These are phyloP conservation scores for Ectemnius lituratus DNA, from an alignment of 2,888 invertebrate species.

Conservation along the genomic window DNA sequence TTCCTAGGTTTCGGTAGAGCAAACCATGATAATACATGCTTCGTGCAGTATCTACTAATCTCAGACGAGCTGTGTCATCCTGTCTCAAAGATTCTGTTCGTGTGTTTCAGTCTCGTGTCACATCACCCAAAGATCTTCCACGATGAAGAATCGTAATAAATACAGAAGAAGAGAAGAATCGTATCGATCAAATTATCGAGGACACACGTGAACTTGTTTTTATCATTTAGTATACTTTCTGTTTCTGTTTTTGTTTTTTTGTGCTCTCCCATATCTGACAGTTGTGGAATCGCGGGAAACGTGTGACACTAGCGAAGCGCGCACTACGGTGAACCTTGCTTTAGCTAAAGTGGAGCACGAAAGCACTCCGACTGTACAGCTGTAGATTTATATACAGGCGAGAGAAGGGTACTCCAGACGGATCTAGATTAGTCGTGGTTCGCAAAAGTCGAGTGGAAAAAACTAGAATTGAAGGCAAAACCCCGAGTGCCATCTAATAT, in stretches of 20 bases:
- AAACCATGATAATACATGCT: constrained; percentile 59
- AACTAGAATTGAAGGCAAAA: no score
- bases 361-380: neutral
- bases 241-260: no score
- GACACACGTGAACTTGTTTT: no score
- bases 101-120: neutral
- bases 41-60: constrained; percentile 61
- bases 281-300: no score
- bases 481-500: no score
- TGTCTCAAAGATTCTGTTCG: neutral
- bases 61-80: constrained; percentile 12
- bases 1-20: constrained; percentile 12
- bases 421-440: constrained; percentile 8
- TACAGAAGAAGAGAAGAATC: no score
- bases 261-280: no score
- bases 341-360: neutral
- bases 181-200: no score
- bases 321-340: neutral
- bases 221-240: no score
- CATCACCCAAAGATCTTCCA: no score
- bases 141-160: no score
- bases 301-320: neutral
- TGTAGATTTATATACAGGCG: neutral
- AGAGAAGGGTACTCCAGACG: neutral
- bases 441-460: no score